phyloP scores from a whole-genome alignment of 1,140 invertebrate species.

The Drosophila rufa region DNA sequence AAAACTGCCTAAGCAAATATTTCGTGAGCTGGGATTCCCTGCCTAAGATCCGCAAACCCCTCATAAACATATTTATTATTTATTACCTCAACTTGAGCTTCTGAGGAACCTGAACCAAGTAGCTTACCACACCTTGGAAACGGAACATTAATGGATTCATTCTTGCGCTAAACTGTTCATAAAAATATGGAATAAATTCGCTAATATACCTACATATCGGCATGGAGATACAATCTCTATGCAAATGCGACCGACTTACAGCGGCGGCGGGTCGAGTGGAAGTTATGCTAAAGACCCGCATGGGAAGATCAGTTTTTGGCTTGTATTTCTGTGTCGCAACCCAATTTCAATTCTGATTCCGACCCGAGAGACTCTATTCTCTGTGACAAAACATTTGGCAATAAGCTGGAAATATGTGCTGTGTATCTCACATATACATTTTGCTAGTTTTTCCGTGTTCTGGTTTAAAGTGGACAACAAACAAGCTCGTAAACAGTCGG shows the following conservation, averaged over 20 bases:
- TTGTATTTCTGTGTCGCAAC: slow-evolving; percentile 63
- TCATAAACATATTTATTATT: slow-evolving; percentile 15
- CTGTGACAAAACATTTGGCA: slow-evolving; percentile 55
- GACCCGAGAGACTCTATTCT: background rate
- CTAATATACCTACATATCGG: slow-evolving; percentile 23
- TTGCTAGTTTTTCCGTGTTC: slow-evolving; percentile 59
- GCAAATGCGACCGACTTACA: slow-evolving; percentile 58
- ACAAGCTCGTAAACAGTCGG: slow-evolving; percentile 73
- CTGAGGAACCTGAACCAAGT: slow-evolving; percentile 34
- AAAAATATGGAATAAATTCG: slow-evolving; percentile 61
- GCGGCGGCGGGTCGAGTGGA: background rate
- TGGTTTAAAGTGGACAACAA: slow-evolving; percentile 75
- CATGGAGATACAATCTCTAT: slow-evolving; percentile 52
- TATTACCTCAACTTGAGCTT: slow-evolving; percentile 4
- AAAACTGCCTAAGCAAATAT: background rate
- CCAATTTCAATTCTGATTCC: slow-evolving; percentile 45
- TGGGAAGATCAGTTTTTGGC: slow-evolving; percentile 33
- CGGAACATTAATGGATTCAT: slow-evolving; percentile 52
- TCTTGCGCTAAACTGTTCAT: slow-evolving; percentile 47
- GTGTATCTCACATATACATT: slow-evolving; percentile 61
- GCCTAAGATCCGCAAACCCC: background rate
- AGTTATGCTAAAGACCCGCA: slow-evolving; percentile 44
- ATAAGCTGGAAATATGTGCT: slow-evolving; percentile 50
- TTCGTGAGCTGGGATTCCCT: slow-evolving; percentile 1
- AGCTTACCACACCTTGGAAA: slow-evolving; percentile 62